Evolutionary conservation across 2,113 vertebrate genomes (phyloP).

Genomic region (Dromas ardeola): DNA sequence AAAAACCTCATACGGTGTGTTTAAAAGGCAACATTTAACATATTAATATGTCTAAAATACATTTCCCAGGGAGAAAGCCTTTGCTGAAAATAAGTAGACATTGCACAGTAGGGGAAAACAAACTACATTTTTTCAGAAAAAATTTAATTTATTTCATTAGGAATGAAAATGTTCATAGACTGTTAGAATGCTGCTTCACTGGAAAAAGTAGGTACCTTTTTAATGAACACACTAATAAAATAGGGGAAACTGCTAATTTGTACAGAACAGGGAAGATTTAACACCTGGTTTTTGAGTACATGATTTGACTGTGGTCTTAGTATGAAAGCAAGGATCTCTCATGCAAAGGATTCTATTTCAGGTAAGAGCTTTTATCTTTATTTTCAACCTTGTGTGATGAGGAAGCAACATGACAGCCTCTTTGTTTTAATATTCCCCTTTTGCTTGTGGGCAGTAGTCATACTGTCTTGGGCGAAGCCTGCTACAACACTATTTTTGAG

Average conservation of each 20-base stretch:
- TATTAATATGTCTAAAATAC: background rate
- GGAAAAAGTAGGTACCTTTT: background rate
- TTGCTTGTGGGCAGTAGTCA: background rate
- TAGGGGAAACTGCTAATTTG: background rate
- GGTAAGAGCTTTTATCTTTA: background rate
- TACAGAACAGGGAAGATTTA: background rate
- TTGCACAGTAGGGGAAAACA: background rate
- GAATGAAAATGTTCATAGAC: background rate
- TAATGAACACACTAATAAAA: background rate
- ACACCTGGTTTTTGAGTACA: background rate
- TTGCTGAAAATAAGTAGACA: background rate
- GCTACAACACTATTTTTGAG: background rate
- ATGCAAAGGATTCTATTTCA: background rate
- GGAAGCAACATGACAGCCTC: background rate
- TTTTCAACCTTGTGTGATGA: background rate
- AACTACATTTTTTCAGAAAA: background rate
- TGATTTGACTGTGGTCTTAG: background rate
- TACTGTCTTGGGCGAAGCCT: background rate
- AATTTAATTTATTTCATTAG: background rate
- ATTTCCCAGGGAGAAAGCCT: background rate
- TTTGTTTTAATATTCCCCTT: background rate
- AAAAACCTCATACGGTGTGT: background rate
- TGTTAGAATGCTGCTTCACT: background rate
- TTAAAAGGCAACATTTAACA: slow-evolving; percentile 29
- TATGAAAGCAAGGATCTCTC: background rate